Base-by-base conservation (phyloP, 1,140 invertebrate species). In the Hypsibius dujardini region DNA sequence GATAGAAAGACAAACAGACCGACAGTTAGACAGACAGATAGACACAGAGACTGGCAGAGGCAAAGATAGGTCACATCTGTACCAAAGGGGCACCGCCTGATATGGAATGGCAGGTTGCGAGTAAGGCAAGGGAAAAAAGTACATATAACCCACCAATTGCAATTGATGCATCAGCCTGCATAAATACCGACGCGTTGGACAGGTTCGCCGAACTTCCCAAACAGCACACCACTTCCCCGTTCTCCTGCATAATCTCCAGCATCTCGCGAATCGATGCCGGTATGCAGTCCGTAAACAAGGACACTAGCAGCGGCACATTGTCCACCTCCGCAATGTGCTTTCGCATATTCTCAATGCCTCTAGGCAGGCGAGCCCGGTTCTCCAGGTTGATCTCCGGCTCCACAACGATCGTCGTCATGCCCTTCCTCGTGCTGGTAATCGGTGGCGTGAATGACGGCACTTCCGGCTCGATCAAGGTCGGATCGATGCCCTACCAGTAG, bases 271-370 rank as follows among this genome's bases (percentile, higher is more conserved):
- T 92, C 0, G 88, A 90, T 76, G 86, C 81, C 7, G 91, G 85
- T 2, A 88, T 93, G 80, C 94, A 97, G 79, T 98, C 95, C 1
- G 94, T 97, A 77, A 97, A 98, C 1, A 98, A 82, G 0, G 92
- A 95, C 1, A 98, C 94, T 59, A 95, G 83, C 12, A 98, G 80
- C 1, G 95, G 95, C 47, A 98, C 94, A 82, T 97, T 97, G 78
- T 98, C 95, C 74, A 97, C 90, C 74, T 89, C 84, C 78, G 94
- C 88, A 71, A 98, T 85, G 79, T 98, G 95, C 0, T 93, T 92
- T 45, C 92, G 84, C 73, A 97, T 96, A 79, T 96, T 94, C 75
- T 96, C 90, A 74, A 97, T 97, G 47, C 95, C 95, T 70, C 90
- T 84, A 0, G 95, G 95, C 71, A 98, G 80, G 81, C 95, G 94